Base-by-base conservation (phyloP, 1,140 invertebrate species). In the Carposina sasakii region DNA sequence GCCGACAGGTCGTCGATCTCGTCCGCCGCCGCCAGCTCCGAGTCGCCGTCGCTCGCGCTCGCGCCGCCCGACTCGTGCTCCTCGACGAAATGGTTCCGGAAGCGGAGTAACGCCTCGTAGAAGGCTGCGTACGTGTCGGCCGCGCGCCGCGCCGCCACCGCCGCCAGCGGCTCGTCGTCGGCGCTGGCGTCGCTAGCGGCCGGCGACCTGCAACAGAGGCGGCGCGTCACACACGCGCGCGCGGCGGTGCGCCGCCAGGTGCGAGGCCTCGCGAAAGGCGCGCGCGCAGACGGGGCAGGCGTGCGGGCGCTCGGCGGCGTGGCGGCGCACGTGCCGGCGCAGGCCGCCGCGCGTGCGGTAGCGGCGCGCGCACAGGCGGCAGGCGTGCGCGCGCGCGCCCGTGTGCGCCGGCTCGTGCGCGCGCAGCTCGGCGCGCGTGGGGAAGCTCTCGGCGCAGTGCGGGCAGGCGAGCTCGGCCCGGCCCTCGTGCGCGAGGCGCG, bases 231-330 rank as follows among this genome's bases (percentile, higher is more conserved):
- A 55, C 46, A 52, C 50, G 56, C 82, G 79, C 4, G 69, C 74
- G 36, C 36, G 56, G 26, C 71, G 15, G 30, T 84, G 81, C 37
- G 67, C 71, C 33, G 63, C 60, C 16, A 84, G 57, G 41, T 81
- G 76, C 13, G 65, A 62, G 13, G 48, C 60, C 44, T 73, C 76
- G 51, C 81, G 54, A 59, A 83, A 79, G 47, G 57, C 71, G 43
- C 69, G 76, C 1, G 83, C 72, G 69, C 90, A 91, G 1, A 87
- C 52, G 2, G 65, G 58, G 63, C 90, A 91, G 3, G 74, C 66
- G 59, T 87, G 88, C 6, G 64, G 72, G 2, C 76, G 50, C 26
- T 74, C 54, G 42, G 72, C 68, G 9, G 70, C 40, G 28, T 85
- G 82, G 46, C 66, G 69, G 10, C 71, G 67, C 2, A 71, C 46